Conservation (phyloP, 2,888 invertebrate genomes). For the Sympetrum striolatum region DNA sequence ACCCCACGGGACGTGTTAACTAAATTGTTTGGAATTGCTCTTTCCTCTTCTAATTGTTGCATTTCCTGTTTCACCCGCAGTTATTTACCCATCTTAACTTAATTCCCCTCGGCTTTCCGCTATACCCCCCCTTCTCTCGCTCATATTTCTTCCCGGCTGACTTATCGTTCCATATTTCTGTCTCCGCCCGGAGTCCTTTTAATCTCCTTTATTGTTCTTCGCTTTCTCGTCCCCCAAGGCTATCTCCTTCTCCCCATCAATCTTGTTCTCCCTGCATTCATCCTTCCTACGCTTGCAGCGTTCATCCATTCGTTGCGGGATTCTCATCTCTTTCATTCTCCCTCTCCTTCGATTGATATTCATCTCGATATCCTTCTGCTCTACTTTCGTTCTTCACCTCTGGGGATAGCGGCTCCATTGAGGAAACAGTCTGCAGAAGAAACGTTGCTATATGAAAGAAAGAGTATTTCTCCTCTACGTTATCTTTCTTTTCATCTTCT, state of each 20-base stretch:
- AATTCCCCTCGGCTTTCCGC: neutral
- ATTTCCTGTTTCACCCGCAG: too few species aligned
- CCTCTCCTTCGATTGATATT: neutral
- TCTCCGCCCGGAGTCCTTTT: neutral
- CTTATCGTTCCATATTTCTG: neutral
- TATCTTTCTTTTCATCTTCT: neutral
- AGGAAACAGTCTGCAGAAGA: neutral
- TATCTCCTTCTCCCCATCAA: neutral
- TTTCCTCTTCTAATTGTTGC: neutral
- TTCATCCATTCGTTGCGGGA: neutral
- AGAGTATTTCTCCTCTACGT: neutral
- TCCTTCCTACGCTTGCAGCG: neutral
- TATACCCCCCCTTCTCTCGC: neutral
- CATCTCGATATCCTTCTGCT: neutral
- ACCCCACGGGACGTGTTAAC: too few species aligned
- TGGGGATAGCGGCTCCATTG: neutral
- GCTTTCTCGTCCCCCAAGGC: neutral
- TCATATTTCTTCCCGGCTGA: neutral
- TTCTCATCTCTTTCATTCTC: too few species aligned
- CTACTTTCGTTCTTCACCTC: neutral
- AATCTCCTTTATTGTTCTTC: neutral
- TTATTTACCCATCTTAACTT: neutral
- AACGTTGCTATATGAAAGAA: neutral
- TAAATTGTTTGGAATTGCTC: neutral
- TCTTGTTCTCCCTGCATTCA: neutral